These are phyloP conservation scores for Ichneumoninae sp. DNA, from an alignment of 2,888 invertebrate genomes.

Conservation along the genomic window DNA sequence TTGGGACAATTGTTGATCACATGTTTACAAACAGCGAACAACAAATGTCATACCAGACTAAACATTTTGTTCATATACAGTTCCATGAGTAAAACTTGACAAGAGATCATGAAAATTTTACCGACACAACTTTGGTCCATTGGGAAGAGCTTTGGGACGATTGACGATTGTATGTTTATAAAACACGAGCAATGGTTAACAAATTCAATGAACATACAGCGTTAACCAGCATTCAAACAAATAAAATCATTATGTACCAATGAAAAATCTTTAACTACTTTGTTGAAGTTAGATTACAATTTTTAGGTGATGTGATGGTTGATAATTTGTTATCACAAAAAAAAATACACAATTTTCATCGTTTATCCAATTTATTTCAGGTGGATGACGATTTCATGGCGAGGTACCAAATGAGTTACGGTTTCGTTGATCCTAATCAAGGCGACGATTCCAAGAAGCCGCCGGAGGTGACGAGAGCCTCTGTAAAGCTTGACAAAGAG, in stretches of 20 bases:
- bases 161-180: not conserved
- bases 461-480: constrained; percentile 35
- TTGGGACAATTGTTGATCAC: no score
- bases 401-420: constrained; percentile 97
- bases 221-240: no score
- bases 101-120: no score
- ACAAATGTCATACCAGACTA: no score
- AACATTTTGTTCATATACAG: no score
- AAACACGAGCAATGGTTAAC: not conserved
- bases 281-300: constrained; percentile 10
- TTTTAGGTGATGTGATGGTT: constrained; percentile 13
- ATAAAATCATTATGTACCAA: no score
- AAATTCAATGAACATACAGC: not conserved
- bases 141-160: no score
- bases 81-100: no score
- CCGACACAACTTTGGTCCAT: no score
- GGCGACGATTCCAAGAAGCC: constrained; percentile 72
- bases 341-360: not conserved
- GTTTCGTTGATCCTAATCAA: constrained; percentile 89
- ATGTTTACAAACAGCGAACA: no score
- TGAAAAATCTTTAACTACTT: no score
- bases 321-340: not conserved
- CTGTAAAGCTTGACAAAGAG: constrained; percentile 71
- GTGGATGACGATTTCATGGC: constrained; percentile 98
- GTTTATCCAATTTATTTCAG: constrained; percentile 79